Conservation (phyloP, 1,140 invertebrate genomes). For the Eupristina koningsbergeri region DNA sequence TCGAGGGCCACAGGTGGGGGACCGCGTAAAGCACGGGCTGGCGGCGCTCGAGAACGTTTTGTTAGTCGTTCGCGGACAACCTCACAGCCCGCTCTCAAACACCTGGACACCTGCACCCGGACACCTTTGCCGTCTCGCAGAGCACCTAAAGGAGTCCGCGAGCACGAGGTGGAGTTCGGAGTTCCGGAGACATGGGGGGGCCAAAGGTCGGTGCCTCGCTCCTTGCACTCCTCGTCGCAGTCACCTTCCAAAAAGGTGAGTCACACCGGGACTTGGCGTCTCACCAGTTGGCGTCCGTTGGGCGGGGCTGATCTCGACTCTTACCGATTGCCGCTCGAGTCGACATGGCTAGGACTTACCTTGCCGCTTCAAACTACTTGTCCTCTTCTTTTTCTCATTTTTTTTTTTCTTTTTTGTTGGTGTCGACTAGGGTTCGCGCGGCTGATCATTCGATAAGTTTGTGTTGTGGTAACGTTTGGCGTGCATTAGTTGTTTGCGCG, state of each 20-base stretch:
- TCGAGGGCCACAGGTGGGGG: not conserved
- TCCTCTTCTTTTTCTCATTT: not conserved
- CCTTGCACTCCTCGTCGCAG: slow-evolving; percentile 49
- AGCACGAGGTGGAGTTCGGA: not conserved
- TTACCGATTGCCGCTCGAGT: not conserved
- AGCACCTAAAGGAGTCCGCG: not conserved
- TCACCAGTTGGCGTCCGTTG: too few relatives aligned
- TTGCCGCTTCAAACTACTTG: too few relatives aligned
- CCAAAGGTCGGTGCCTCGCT: slow-evolving; percentile 27
- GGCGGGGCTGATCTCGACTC: slow-evolving; percentile 52
- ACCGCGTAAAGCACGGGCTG: not conserved
- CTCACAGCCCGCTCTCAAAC: not conserved
- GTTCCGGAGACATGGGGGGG: not conserved
- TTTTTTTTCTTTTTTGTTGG: not conserved
- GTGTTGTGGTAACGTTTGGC: not conserved
- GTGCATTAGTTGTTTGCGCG: not conserved
- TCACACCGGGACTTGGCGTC: slow-evolving; percentile 16
- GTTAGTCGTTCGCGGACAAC: slow-evolving; percentile 24
- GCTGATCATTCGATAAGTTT: not conserved
- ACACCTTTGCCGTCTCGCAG: not conserved
- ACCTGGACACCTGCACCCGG: not conserved
- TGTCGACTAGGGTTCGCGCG: not conserved
- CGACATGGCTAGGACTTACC: not conserved
- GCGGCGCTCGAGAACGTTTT: not conserved
- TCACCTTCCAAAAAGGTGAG: slow-evolving; percentile 56